Conservation (phyloP, 2,888 invertebrate species). For the Drosophila greeni region DNA sequence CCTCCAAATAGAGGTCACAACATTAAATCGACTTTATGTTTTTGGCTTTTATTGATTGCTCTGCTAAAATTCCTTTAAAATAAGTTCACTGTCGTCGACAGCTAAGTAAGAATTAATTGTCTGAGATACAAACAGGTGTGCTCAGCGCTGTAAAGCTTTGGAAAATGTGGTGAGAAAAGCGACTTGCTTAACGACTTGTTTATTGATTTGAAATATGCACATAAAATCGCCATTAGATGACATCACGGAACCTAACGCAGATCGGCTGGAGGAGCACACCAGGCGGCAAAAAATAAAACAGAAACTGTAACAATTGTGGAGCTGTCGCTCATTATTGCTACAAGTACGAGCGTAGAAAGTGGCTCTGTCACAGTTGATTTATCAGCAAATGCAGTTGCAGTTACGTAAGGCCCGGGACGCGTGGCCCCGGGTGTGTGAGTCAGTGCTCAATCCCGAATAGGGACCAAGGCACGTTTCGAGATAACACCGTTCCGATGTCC, state of each 20-base stretch:
- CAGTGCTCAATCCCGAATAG: constrained; percentile 46
- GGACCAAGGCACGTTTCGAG: constrained; percentile 48
- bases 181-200: constrained; percentile 17
- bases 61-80: neutral
- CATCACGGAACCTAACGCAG: constrained; percentile 14
- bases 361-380: constrained; percentile 52
- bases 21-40: neutral
- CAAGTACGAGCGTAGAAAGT: constrained; percentile 54
- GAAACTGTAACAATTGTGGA: constrained; percentile 46
- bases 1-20: neutral
- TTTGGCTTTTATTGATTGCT: constrained; percentile 4
- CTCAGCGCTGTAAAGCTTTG: constrained; percentile 1
- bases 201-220: constrained; percentile 38
- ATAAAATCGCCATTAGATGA: constrained; percentile 46
- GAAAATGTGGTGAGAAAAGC: constrained; percentile 29
- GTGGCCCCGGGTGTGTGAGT: constrained; percentile 46
- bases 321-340: constrained; percentile 13
- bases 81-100: constrained; percentile 5
- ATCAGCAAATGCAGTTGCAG: constrained; percentile 46
- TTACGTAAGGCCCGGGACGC: constrained; percentile 58
- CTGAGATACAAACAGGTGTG: constrained; percentile 46
- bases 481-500: constrained; percentile 16
- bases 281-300: constrained; percentile 1
- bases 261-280: constrained; percentile 2
- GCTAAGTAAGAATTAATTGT: constrained; percentile 14